These are phyloP conservation scores for Gambusia yucatana DNA, from an alignment of 2,797 vertebrate species.

Conservation along the genomic window DNA sequence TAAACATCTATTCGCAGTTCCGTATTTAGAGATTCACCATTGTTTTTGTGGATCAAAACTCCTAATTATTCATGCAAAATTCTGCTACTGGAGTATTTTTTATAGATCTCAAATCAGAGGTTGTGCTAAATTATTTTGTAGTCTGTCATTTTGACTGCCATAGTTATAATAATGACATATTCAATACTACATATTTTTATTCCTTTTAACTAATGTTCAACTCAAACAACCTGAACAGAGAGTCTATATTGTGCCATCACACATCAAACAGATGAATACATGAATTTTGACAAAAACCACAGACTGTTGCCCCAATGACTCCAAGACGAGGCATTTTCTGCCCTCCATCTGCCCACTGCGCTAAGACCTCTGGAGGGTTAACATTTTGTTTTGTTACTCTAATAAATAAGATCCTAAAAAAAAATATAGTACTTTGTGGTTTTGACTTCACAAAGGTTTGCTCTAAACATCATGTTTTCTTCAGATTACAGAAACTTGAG, in stretches of 20 bases:
- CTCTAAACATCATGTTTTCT: neutral
- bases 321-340: too few species aligned
- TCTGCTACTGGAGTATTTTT: neutral
- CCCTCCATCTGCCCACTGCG: too few species aligned
- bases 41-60: neutral
- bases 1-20: neutral
- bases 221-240: too few species aligned
- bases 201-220: neutral
- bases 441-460: neutral
- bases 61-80: neutral
- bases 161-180: neutral
- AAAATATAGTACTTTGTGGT: neutral
- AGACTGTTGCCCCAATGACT: neutral
- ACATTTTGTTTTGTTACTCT: neutral
- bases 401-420: neutral
- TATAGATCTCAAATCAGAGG: too few species aligned
- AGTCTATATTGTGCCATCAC: too few species aligned
- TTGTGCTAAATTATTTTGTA: too few species aligned
- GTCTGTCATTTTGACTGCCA: too few species aligned
- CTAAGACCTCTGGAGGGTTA: neutral
- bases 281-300: neutral
- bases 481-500: neutral
- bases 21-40: neutral
- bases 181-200: neutral
- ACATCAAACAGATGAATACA: neutral